A percentile compares a stretch with the other conserved stretches of the same genome.
phyloP scores from a whole-genome alignment of 2,888 invertebrate species.

The Harpalus rubripes region DNA sequence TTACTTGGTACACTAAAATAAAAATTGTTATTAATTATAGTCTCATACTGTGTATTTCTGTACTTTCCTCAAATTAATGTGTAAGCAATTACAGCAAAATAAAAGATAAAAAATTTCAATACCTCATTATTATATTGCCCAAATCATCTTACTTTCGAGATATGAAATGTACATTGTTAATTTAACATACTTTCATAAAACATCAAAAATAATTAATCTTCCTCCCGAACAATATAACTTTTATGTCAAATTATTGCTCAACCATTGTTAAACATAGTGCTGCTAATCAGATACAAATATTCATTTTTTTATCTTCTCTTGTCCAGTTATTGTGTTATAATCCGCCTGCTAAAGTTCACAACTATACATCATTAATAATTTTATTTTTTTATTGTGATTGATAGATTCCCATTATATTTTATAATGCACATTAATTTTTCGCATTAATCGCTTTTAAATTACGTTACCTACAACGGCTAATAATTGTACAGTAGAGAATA shows the following conservation, averaged over 20 bases:
- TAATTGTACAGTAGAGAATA: constrained; percentile 6
- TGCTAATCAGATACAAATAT: background rate
- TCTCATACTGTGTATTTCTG: too few relatives aligned
- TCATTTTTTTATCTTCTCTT: background rate
- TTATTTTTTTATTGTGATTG: background rate
- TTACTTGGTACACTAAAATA: too few relatives aligned
- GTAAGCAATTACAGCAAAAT: too few relatives aligned
- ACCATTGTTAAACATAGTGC: background rate
- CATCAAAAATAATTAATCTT: background rate
- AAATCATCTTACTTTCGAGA: too few relatives aligned
- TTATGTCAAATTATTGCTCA: background rate
- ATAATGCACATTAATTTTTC: background rate
- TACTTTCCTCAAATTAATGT: too few relatives aligned
- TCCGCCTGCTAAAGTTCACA: background rate
- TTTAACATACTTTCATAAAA: background rate
- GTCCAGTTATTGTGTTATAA: background rate
- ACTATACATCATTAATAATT: constrained; percentile 4
- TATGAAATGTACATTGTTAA: background rate
- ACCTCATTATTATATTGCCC: too few relatives aligned
- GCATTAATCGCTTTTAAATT: constrained; percentile 1
- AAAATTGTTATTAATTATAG: too few relatives aligned
- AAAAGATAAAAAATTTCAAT: too few relatives aligned
- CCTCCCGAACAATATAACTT: background rate
- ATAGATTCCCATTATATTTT: background rate
- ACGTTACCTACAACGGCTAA: constrained; percentile 8